These are phyloP conservation scores for Drosophila tropicalis DNA, from an alignment of 1,140 invertebrate species.

Conservation along the genomic window DNA sequence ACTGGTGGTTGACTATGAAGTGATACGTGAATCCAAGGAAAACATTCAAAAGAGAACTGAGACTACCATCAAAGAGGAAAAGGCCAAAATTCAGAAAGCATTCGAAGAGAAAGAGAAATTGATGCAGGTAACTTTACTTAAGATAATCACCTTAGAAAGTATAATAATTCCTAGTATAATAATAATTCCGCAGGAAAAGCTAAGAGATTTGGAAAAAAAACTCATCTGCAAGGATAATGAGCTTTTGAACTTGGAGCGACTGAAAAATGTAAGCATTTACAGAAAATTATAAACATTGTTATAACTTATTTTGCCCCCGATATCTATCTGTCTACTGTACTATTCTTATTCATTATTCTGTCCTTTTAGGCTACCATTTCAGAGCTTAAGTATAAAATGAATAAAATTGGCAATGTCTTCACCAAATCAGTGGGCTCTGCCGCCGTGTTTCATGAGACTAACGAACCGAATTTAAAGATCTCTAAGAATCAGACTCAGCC, in stretches of 20 bases:
- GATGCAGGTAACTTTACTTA: neutral
- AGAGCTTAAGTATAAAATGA: slow-evolving; percentile 1
- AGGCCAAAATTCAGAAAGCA: neutral
- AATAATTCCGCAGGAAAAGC: neutral
- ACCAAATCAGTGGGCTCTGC: neutral
- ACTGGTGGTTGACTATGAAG: neutral
- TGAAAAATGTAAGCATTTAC: neutral
- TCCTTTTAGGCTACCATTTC: neutral
- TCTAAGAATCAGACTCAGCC: neutral
- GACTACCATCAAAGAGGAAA: neutral
- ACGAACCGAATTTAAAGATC: neutral
- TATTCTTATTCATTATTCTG: neutral
- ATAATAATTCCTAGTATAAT: neutral
- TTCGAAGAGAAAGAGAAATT: neutral
- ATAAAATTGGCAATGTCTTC: slow-evolving; percentile 2
- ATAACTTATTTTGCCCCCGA: too few relatives aligned
- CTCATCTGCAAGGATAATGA: neutral
- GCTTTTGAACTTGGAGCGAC: neutral
- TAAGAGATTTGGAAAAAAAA: neutral
- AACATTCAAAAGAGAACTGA: neutral
- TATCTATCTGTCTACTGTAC: too few relatives aligned
- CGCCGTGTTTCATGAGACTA: neutral
- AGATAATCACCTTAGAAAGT: neutral
- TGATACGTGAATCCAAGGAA: neutral
- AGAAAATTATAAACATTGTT: too few relatives aligned